Percentiles rank a stretch among this genome's conserved stretches.
These are phyloP conservation scores for Drosophila serrata DNA, from an alignment of 1,140 invertebrate genomes.

Conservation along the genomic window DNA sequence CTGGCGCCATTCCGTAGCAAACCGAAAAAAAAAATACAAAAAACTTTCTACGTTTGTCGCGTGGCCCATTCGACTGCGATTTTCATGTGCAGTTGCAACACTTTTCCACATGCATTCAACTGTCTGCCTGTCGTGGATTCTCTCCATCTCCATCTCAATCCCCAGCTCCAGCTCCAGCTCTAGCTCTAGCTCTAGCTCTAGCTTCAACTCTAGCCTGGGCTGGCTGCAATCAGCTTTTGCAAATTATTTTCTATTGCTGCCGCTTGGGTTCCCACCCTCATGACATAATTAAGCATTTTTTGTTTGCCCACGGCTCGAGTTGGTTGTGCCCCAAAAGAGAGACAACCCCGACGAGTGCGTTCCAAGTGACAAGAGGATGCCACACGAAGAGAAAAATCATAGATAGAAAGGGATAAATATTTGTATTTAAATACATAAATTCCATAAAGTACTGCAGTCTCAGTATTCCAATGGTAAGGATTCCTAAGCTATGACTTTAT, in stretches of 20 bases:
- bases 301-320: slow-evolving; percentile 22
- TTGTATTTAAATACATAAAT: not conserved
- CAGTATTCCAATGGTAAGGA: not conserved
- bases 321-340: slow-evolving; percentile 17
- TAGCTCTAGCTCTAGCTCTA: not conserved
- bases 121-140: slow-evolving; percentile 36
- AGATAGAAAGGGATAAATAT: too few species aligned
- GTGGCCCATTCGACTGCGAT: slow-evolving; percentile 52
- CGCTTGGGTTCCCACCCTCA: slow-evolving; percentile 79
- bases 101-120: slow-evolving; percentile 77
- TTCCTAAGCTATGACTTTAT: not conserved
- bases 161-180: slow-evolving; percentile 1
- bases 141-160: slow-evolving; percentile 14
- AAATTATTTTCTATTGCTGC: slow-evolving; percentile 61
- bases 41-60: slow-evolving; percentile 82
- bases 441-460: not conserved
- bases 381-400: slow-evolving; percentile 16
- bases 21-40: slow-evolving; percentile 43
- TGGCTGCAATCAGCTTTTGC: slow-evolving; percentile 61
- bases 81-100: slow-evolving; percentile 76
- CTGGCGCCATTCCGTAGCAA: slow-evolving; percentile 43
- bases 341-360: slow-evolving; percentile 25
- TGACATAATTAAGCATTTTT: slow-evolving; percentile 84
- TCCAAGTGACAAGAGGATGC: slow-evolving; percentile 60
- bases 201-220: not conserved